Conservation (phyloP, 2,797 vertebrate genomes). For the Florisuga fusca region DNA sequence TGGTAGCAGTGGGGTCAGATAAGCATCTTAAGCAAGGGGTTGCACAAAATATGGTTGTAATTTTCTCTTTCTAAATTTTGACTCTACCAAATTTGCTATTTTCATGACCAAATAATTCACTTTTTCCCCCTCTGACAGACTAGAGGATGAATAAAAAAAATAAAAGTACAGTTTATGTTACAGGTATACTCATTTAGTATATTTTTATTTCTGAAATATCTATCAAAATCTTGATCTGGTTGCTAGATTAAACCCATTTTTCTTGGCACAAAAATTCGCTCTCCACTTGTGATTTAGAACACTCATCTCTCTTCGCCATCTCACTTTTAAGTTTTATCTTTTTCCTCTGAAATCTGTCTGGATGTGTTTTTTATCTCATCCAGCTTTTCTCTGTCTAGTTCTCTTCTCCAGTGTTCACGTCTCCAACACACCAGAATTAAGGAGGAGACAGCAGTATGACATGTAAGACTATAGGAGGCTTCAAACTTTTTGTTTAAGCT, state of each 20-base stretch:
- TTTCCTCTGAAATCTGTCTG: slow-evolving; percentile 5
- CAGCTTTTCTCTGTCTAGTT: not conserved
- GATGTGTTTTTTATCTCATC: not conserved
- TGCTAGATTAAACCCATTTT: not conserved
- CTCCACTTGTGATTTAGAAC: not conserved
- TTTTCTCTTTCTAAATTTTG: not conserved
- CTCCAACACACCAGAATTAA: not conserved
- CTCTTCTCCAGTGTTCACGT: not conserved
- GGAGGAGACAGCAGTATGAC: not conserved
- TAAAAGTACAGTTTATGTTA: not conserved
- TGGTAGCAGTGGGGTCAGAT: not conserved
- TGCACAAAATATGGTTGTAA: not conserved
- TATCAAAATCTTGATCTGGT: not conserved
- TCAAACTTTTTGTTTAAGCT: not conserved
- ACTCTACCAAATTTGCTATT: not conserved
- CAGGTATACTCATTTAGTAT: not conserved
- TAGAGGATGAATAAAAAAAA: not conserved
- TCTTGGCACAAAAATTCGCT: not conserved
- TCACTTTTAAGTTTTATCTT: not conserved
- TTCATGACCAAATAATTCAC: not conserved
- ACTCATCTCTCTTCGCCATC: not conserved
- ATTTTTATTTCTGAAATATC: slow-evolving; percentile 27
- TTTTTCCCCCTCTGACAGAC: not conserved
- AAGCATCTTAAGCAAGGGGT: fast-evolving
- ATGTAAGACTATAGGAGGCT: not conserved